Conservation (phyloP, 1,140 invertebrate genomes). For the Drosophila sulfurigaster region DNA sequence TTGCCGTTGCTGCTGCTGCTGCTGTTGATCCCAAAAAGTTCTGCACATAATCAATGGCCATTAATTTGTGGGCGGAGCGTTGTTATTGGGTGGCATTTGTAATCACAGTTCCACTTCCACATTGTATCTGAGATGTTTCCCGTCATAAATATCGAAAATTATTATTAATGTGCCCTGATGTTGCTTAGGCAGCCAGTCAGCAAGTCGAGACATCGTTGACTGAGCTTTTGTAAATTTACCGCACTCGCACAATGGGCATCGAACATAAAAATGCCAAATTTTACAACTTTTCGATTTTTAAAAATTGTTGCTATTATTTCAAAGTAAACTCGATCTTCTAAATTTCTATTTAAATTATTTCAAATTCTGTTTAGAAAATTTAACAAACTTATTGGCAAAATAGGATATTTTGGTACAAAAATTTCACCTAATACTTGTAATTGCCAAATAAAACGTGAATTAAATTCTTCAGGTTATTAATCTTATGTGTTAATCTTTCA, state of each 20-base stretch:
- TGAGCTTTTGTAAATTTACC: conserved; percentile 56
- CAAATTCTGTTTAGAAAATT: no score
- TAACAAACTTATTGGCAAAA: no score
- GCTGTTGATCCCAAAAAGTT: conserved; percentile 18
- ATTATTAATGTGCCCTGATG: conserved; percentile 73
- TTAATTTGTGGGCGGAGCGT: conserved; percentile 42
- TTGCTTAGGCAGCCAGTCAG: conserved; percentile 41
- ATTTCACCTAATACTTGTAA: no score
- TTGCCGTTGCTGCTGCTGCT: not conserved
- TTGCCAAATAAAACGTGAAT: no score
- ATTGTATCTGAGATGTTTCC: conserved; percentile 73
- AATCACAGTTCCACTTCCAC: conserved; percentile 78
- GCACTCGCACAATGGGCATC: not conserved
- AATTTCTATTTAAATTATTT: no score
- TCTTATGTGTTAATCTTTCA: no score
- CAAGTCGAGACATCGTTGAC: conserved; percentile 44
- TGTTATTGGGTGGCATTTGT: conserved; percentile 61
- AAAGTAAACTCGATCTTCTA: no score
- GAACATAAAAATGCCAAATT: not conserved
- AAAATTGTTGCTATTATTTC: not conserved
- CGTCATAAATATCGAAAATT: conserved; percentile 83
- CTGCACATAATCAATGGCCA: conserved; percentile 61
- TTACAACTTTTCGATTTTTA: not conserved
- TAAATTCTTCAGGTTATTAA: no score
- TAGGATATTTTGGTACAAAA: no score